Evolutionary conservation across 1,140 invertebrate genomes (phyloP), one percentile per base, ranked within the genome.

Genomic region (Agraylea sexmaculata): DNA sequence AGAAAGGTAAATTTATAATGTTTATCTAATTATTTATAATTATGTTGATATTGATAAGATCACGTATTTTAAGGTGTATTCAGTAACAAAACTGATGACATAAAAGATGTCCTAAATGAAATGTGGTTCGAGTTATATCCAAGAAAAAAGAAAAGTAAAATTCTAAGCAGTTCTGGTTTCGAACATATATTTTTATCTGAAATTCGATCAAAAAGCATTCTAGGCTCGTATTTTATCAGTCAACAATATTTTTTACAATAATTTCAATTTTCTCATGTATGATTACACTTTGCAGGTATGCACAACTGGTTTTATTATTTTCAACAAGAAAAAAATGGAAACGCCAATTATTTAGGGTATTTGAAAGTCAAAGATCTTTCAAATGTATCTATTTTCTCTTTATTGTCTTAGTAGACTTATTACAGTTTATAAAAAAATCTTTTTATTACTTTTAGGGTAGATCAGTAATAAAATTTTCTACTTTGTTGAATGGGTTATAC

Each of bases 121-220:
- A 13, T 42, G 10, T 42, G 40, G 40, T 42, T 42, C 28, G 17
- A 17, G 12, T 12, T 87, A 40, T 91, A 87, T 54, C 78, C 83
- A 1, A 64, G 86, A n/a, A n/a, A n/a, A n/a, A 37, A 79, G 80
- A 0, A 70, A 73, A 50, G 77, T 78, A 12, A 78, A 74, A 53
- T 74, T 82, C 7, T n/a, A n/a, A 77, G 82, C 16, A 87, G 83
- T 46, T 80, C 77, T 18, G 85, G 82, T 2, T 89, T 91, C 53
- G 87, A 91, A 58, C 87, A 91, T 51, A 71, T 87, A n/a, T 90
- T 90, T 56, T 64, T 92, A 2, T 79, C 83, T 0, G 87, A 92
- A 69, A 61, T 86, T 0, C 79, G 85, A 61, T 74, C 74, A 50
- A 60, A 71, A n/a, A 73, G 80, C 51, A 73, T 90, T 5, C 71